Evolutionary conservation across 2,888 invertebrate species (phyloP).

Genomic region (Phania funesta): DNA sequence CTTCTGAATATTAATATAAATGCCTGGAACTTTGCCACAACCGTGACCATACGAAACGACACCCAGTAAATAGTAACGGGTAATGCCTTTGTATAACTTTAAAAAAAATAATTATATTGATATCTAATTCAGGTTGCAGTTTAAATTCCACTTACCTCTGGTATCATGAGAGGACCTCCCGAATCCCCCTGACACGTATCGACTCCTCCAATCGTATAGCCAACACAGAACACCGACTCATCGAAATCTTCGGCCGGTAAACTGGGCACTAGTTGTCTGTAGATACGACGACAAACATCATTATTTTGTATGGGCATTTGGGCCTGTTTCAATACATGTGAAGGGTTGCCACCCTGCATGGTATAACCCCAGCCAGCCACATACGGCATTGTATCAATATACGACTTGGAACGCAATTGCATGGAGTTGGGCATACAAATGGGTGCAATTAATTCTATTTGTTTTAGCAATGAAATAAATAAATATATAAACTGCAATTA

Average conservation of each 20-base stretch:
- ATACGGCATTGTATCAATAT: slow-evolving; percentile 83
- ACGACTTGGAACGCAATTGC: slow-evolving; percentile 82
- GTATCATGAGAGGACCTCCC: slow-evolving; percentile 76
- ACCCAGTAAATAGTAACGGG: slow-evolving; percentile 81
- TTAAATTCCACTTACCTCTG: slow-evolving; percentile 69
- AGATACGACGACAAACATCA: slow-evolving; percentile 82
- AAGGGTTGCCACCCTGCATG: slow-evolving; percentile 82
- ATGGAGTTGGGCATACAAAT: slow-evolving; percentile 87
- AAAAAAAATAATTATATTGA: neutral
- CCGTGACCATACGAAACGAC: slow-evolving; percentile 85
- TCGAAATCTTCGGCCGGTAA: slow-evolving; percentile 73
- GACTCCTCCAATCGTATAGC: slow-evolving; percentile 72
- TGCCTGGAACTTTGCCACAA: slow-evolving; percentile 84
- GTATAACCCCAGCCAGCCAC: slow-evolving; percentile 84
- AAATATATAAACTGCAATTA: slow-evolving; percentile 17
- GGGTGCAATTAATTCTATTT: slow-evolving; percentile 84
- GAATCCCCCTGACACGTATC: slow-evolving; percentile 76
- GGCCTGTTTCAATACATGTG: slow-evolving; percentile 84
- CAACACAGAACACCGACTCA: slow-evolving; percentile 74
- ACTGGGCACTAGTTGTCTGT: slow-evolving; percentile 67
- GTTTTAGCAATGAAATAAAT: slow-evolving; percentile 58
- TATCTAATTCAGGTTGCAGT: neutral
- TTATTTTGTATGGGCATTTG: slow-evolving; percentile 86
- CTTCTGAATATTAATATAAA: slow-evolving; percentile 83
- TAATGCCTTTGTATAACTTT: slow-evolving; percentile 68